phyloP scores from a whole-genome alignment of 2,888 invertebrate genomes.

The Galeruca laticollis region DNA sequence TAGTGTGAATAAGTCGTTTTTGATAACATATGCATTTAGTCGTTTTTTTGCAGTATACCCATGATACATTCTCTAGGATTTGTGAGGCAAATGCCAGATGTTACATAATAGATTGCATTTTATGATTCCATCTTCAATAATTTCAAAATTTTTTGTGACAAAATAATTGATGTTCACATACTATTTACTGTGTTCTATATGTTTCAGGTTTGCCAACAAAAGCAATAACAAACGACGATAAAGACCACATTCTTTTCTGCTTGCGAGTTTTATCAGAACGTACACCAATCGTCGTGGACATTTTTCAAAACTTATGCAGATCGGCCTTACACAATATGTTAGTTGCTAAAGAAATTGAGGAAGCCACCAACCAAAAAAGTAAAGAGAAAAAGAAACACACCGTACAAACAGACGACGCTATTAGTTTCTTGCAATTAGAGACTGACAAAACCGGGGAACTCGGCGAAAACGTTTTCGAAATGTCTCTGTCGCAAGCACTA shows the following conservation, averaged over 20 bases:
- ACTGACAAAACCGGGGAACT: constrained; percentile 69
- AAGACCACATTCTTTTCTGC: constrained; percentile 88
- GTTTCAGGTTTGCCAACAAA: constrained; percentile 72
- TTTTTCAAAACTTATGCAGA: constrained; percentile 82
- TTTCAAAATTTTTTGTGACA: background rate
- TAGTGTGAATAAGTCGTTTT: no score
- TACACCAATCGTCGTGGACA: constrained; percentile 75
- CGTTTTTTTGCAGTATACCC: no score
- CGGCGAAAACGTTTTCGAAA: constrained; percentile 90
- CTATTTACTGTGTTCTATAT: background rate
- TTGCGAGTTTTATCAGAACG: constrained; percentile 80
- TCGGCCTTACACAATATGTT: constrained; percentile 87
- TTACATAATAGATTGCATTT: no score
- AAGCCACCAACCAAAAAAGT: constrained; percentile 72
- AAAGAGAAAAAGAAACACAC: constrained; percentile 77
- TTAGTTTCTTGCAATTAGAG: constrained; percentile 83
- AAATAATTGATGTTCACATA: background rate
- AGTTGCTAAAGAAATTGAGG: constrained; percentile 81
- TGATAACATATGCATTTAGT: no score
- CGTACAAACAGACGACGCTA: constrained; percentile 89
- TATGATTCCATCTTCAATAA: background rate
- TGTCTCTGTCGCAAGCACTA: constrained; percentile 90
- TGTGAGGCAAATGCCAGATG: no score
- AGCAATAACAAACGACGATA: constrained; percentile 95
- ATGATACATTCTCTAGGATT: no score